Evolutionary conservation across 1,140 invertebrate species (phyloP).

Genomic region (Drosophila pruinosa): DNA sequence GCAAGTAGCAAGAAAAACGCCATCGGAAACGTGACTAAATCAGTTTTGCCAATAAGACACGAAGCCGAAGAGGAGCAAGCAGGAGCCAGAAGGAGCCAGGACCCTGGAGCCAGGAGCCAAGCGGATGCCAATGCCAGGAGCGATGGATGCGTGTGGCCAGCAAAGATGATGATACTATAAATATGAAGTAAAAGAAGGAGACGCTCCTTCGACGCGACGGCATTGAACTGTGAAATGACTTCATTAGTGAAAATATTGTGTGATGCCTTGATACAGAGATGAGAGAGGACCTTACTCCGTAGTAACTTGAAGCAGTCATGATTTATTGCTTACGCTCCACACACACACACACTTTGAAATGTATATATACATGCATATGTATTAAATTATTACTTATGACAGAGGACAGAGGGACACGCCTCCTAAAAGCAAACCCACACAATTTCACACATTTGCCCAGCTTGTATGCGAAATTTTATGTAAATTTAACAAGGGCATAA

Average conservation of each 20-base stretch:
- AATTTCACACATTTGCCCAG: constrained; percentile 34
- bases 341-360: neutral
- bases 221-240: constrained; percentile 81
- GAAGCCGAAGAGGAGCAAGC: constrained; percentile 27
- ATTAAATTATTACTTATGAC: constrained; percentile 20
- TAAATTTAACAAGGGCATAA: constrained; percentile 70
- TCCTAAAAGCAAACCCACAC: neutral
- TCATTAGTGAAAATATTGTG: constrained; percentile 78
- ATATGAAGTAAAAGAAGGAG: constrained; percentile 34
- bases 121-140: constrained; percentile 20
- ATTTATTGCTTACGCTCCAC: constrained; percentile 51
- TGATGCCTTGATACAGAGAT: constrained; percentile 27
- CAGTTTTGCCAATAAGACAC: constrained; percentile 78
- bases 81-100: too few relatives aligned
- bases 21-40: constrained; percentile 77
- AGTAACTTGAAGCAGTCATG: constrained; percentile 30
- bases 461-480: constrained; percentile 46
- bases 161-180: constrained; percentile 69
- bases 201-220: constrained; percentile 21
- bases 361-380: neutral
- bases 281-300: neutral
- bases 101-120: neutral
- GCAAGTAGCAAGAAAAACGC: constrained; percentile 24
- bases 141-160: constrained; percentile 47
- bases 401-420: neutral